phyloP scores from a whole-genome alignment of 2,797 vertebrate species.

The Hipposideros larvatus region DNA sequence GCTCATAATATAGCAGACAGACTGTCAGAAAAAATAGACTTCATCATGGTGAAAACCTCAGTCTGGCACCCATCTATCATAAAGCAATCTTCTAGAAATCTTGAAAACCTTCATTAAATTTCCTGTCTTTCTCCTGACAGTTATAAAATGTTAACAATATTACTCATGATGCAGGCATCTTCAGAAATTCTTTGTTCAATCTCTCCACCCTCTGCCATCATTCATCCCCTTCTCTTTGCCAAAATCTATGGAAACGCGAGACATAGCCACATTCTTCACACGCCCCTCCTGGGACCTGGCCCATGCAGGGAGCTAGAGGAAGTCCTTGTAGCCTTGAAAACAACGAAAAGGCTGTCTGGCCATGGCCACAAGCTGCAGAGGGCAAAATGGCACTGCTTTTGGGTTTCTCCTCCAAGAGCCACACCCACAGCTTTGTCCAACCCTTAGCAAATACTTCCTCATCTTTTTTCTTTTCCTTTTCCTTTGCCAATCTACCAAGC shows the following conservation, averaged over 20 bases:
- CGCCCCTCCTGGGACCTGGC: not conserved
- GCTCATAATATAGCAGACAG: conserved; percentile 76
- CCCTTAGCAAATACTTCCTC: not conserved
- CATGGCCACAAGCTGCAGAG: not conserved
- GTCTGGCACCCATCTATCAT: conserved; percentile 74
- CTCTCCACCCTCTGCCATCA: not conserved
- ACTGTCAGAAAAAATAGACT: conserved; percentile 76
- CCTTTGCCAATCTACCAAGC: not conserved
- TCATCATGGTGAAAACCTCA: conserved; percentile 72
- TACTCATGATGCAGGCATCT: conserved; percentile 64
- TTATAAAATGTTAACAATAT: conserved; percentile 78
- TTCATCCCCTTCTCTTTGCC: conserved; percentile 10
- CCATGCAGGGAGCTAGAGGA: not conserved
- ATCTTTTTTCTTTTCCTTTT: not conserved
- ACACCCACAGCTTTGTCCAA: not conserved
- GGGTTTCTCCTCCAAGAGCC: not conserved
- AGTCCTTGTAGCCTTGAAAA: not conserved
- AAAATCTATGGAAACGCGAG: not conserved
- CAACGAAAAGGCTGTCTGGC: not conserved
- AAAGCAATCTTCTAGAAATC: conserved; percentile 78
- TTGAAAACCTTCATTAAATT: conserved; percentile 80
- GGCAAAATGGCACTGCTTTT: not conserved
- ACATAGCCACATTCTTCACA: not conserved
- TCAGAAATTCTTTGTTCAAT: conserved; percentile 69
- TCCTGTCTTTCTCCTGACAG: conserved; percentile 78